Percentiles rank a stretch among this genome's conserved stretches.
These are phyloP conservation scores for Hyles vespertilio DNA, from an alignment of 1,140 invertebrate species.

Conservation along the genomic window DNA sequence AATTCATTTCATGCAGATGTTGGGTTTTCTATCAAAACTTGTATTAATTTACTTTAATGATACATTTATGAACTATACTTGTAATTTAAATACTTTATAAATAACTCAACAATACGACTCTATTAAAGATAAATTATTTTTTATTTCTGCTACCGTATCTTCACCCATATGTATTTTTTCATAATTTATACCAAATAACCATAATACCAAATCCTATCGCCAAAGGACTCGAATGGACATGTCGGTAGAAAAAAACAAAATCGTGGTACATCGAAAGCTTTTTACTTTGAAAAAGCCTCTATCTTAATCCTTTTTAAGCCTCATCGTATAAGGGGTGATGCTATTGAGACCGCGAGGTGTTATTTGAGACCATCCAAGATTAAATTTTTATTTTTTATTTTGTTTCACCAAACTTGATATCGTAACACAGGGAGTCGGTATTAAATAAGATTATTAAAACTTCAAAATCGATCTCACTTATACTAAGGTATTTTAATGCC, in stretches of 20 bases:
- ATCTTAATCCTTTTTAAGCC: conserved; percentile 73
- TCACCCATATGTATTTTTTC: no score
- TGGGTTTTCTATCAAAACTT: no score
- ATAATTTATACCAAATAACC: no score
- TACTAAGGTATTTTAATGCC: no score
- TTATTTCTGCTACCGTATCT: no score
- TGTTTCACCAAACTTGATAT: conserved; percentile 38
- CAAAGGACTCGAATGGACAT: conserved; percentile 27
- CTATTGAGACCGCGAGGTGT: conserved; percentile 60
- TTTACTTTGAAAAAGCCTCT: conserved; percentile 65
- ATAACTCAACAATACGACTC: no score
- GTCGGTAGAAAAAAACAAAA: conserved; percentile 49
- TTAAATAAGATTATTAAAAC: neutral
- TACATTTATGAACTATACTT: no score
- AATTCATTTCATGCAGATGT: no score
- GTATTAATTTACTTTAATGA: no score
- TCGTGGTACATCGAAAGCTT: conserved; percentile 63
- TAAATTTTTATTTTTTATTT: conserved; percentile 43
- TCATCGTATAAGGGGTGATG: conserved; percentile 51
- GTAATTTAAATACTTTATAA: no score
- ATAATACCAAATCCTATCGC: conserved; percentile 19
- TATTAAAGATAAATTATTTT: no score
- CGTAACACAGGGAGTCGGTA: conserved; percentile 53
- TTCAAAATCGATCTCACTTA: no score
- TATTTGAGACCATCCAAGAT: conserved; percentile 59